Conservation (phyloP, 2,113 vertebrate species). For the Corythaixoides concolor region DNA sequence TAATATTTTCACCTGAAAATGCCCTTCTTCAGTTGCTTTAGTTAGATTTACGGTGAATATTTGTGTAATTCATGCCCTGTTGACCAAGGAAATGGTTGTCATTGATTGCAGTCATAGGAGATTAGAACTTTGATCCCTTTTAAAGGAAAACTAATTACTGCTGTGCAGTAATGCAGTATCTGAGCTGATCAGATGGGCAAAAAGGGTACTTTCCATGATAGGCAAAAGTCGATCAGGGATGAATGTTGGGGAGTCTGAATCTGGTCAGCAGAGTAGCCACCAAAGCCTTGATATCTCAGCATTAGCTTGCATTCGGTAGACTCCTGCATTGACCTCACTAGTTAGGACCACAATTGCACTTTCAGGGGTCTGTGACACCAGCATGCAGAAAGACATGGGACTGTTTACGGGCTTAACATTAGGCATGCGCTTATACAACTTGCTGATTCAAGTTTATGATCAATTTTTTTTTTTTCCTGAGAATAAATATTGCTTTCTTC, state of each 20-base stretch:
- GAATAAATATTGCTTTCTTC: background rate
- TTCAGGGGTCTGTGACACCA: background rate
- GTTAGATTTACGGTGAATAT: background rate
- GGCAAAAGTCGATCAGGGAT: background rate
- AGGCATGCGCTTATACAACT: background rate
- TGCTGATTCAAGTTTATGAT: background rate
- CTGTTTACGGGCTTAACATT: background rate
- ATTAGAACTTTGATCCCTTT: constrained; percentile 16
- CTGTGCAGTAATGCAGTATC: background rate
- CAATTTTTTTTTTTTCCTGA: background rate
- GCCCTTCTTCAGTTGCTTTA: background rate
- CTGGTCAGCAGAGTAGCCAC: background rate
- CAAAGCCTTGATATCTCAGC: background rate
- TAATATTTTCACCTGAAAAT: background rate
- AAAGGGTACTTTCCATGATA: background rate
- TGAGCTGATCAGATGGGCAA: background rate
- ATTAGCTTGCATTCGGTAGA: background rate
- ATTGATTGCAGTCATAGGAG: background rate
- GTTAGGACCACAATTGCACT: background rate
- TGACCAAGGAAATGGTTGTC: background rate
- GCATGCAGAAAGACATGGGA: background rate
- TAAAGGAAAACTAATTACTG: constrained; percentile 15
- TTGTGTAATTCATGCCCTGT: background rate
- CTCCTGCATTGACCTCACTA: background rate
- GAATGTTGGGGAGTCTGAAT: background rate